Conservation (phyloP, 2,888 invertebrate species). For the Xestobium rufovillosum region DNA sequence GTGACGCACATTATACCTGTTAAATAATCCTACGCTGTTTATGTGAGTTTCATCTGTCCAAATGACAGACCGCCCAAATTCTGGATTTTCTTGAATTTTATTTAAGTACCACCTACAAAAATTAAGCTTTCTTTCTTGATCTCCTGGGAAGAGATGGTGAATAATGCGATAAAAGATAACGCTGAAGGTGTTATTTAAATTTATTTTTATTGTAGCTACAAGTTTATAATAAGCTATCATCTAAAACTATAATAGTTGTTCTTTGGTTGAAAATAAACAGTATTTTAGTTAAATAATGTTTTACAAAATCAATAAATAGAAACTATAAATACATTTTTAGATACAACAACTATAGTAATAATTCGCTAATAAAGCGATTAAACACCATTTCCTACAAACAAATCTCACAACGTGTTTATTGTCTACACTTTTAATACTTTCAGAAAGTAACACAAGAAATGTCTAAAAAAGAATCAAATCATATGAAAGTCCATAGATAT, state of each 20-base stretch:
- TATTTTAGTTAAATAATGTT: too few relatives aligned
- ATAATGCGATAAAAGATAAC: too few relatives aligned
- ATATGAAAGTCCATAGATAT: too few relatives aligned
- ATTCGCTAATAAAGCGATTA: slow-evolving; percentile 30
- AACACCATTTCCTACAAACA: slow-evolving; percentile 34
- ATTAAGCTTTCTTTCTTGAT: too few relatives aligned
- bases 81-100: too few relatives aligned
- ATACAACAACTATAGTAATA: slow-evolving; percentile 33
- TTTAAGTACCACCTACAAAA: too few relatives aligned
- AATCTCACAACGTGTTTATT: slow-evolving; percentile 37
- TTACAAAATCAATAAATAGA: slow-evolving; percentile 30
- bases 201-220: not conserved
- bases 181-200: not conserved
- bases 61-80: too few relatives aligned
- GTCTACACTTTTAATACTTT: slow-evolving; percentile 39
- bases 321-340: slow-evolving; percentile 29
- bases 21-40: too few relatives aligned
- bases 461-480: slow-evolving; percentile 25
- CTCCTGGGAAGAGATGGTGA: too few relatives aligned
- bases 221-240: slow-evolving; percentile 32
- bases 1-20: too few relatives aligned
- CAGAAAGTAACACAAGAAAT: slow-evolving; percentile 27
- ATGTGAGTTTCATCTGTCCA: too few relatives aligned
- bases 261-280: slow-evolving; percentile 34
- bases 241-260: slow-evolving; percentile 39